Conservation (phyloP, 2,888 invertebrate genomes). For the Rhyacophila evoluta region DNA sequence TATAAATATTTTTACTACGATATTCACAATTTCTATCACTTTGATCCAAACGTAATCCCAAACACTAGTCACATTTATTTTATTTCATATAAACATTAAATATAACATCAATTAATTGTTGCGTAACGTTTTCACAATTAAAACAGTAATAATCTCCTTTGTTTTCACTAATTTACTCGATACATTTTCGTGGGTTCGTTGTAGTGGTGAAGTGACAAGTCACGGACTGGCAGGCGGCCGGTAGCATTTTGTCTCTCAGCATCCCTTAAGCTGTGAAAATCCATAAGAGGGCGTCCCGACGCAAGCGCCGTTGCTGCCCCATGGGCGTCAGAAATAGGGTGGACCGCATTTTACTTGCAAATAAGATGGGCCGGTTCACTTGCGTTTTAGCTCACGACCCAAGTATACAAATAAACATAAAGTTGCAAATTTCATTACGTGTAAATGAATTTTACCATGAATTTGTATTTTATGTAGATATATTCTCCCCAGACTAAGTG, state of each 20-base stretch:
- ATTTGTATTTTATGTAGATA: no score
- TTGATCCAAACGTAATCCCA: no score
- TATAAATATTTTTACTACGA: no score
- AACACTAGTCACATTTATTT: no score
- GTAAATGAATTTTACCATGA: no score
- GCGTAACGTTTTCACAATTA: not conserved
- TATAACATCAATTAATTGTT: not conserved
- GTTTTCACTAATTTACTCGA: not conserved
- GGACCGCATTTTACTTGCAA: constrained; percentile 2
- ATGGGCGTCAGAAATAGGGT: constrained; percentile 30
- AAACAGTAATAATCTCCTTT: not conserved
- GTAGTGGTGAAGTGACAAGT: constrained; percentile 3
- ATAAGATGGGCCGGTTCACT: not conserved
- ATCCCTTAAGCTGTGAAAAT: constrained; percentile 51
- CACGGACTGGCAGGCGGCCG: constrained; percentile 15
- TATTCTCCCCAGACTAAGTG: no score
- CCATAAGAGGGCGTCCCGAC: constrained; percentile 51
- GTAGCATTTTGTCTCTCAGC: constrained; percentile 31
- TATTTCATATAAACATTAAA: no score
- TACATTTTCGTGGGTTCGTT: not conserved
- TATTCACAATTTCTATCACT: no score
- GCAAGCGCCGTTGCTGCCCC: constrained; percentile 33
- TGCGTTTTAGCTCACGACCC: not conserved
- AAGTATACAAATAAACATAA: no score
- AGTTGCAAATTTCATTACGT: no score